phyloP scores from a whole-genome alignment of 2,797 vertebrate species.

The Hoplostethus atlanticus region DNA sequence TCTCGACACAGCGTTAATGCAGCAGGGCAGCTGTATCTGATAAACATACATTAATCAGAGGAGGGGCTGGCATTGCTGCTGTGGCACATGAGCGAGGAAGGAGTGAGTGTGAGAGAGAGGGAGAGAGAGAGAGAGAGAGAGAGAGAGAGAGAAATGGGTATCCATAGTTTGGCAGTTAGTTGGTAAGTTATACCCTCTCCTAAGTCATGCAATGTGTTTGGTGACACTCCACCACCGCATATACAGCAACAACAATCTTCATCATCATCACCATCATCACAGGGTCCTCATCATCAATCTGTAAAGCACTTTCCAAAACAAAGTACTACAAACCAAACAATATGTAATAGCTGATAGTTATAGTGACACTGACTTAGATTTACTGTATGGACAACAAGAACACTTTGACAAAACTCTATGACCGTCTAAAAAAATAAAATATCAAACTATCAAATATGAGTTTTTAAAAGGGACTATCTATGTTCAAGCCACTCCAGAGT shows the following conservation, averaged over 20 bases:
- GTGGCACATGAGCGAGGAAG: slow-evolving; percentile 40
- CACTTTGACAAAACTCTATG: too few relatives aligned
- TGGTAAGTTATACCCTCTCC: slow-evolving; percentile 19
- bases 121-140: background rate
- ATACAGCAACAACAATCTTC: background rate
- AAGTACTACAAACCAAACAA: too few relatives aligned
- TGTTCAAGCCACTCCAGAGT: too few relatives aligned
- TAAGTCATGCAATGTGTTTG: background rate
- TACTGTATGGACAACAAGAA: too few relatives aligned
- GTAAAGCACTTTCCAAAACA: too few relatives aligned
- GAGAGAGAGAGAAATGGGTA: slow-evolving; percentile 1
- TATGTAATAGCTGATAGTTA: too few relatives aligned
- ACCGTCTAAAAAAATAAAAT: too few relatives aligned
- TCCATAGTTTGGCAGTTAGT: slow-evolving; percentile 25
- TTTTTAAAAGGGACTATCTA: too few relatives aligned
- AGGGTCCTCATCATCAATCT: too few relatives aligned
- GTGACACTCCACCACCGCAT: slow-evolving; percentile 1
- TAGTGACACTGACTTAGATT: too few relatives aligned
- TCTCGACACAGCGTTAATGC: slow-evolving; percentile 67
- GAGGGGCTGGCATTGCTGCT: slow-evolving; percentile 39
- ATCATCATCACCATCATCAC: background rate
- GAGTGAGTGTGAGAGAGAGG: slow-evolving; percentile 6
- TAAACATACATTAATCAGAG: slow-evolving; percentile 81
- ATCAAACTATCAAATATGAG: too few relatives aligned
- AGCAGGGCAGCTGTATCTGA: slow-evolving; percentile 50